A percentile compares a stretch with the other conserved stretches of the same genome.
Evolutionary conservation across 2,888 invertebrate genomes (phyloP).

Genomic region (Eupithecia centaureata): DNA sequence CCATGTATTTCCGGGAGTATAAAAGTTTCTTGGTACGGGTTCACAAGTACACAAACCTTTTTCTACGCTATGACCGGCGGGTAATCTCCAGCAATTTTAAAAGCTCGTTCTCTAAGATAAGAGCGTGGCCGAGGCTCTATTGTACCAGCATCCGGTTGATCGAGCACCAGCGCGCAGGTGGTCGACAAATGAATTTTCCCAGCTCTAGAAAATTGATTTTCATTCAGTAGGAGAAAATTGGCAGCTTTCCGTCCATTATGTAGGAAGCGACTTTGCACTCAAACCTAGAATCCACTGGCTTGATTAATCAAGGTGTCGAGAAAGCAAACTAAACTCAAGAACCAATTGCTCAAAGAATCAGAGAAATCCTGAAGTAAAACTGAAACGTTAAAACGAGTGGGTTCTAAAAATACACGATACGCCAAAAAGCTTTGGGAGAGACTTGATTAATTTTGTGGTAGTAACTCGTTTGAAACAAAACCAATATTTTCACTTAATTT

Average conservation of each 20-base stretch:
- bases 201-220: slow-evolving; percentile 67
- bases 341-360: neutral
- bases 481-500: slow-evolving; percentile 17
- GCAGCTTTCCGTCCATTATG: slow-evolving; percentile 53
- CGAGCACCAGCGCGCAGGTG: slow-evolving; percentile 66
- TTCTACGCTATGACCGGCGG: slow-evolving; percentile 43
- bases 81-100: slow-evolving; percentile 59
- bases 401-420: neutral
- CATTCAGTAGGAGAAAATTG: slow-evolving; percentile 59
- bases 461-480: slow-evolving; percentile 14
- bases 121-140: slow-evolving; percentile 50
- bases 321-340: neutral
- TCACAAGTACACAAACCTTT: slow-evolving; percentile 44
- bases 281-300: slow-evolving; percentile 37
- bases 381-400: neutral
- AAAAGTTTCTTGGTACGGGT: slow-evolving; percentile 37
- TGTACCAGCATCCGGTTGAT: slow-evolving; percentile 62
- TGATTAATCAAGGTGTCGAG: slow-evolving; percentile 40
- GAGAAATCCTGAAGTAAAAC: neutral
- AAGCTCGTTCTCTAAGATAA: slow-evolving; percentile 61
- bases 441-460: neutral
- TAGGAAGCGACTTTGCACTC: slow-evolving; percentile 41
- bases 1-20: slow-evolving; percentile 44
- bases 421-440: neutral
- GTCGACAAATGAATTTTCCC: slow-evolving; percentile 67